Percentiles rank a stretch among this genome's conserved stretches.
These are phyloP conservation scores for Lates japonicus DNA, from an alignment of 2,797 vertebrate genomes.

Conservation along the genomic window DNA sequence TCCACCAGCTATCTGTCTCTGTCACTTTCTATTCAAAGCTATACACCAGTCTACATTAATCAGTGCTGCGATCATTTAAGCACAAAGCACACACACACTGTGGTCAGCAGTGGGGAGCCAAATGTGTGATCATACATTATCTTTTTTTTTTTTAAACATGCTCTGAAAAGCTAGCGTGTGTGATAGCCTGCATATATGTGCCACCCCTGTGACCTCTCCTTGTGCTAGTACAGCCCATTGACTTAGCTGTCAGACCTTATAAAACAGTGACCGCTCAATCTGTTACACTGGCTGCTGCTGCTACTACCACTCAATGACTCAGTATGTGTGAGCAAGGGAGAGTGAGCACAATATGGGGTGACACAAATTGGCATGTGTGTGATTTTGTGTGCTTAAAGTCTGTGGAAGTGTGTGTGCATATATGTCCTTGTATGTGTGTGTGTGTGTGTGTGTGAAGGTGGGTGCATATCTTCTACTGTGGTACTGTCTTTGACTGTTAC, in stretches of 20 bases:
- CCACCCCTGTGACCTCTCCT: slow-evolving; percentile 42
- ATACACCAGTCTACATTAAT: slow-evolving; percentile 39
- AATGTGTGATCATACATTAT: slow-evolving; percentile 12
- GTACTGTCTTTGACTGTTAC: neutral
- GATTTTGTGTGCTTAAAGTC: slow-evolving; percentile 7
- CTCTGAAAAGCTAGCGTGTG: neutral
- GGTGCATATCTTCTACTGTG: neutral
- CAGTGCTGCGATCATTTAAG: slow-evolving; percentile 41
- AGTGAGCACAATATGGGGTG: slow-evolving; percentile 23
- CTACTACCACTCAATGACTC: slow-evolving; percentile 47
- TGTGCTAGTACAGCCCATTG: slow-evolving; percentile 52
- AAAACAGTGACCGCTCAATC: slow-evolving; percentile 64
- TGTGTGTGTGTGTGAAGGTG: neutral
- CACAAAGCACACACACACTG: slow-evolving; percentile 1
- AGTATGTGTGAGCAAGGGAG: neutral
- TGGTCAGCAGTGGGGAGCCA: slow-evolving; percentile 8
- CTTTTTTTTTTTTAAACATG: slow-evolving; percentile 4
- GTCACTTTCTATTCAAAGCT: slow-evolving; percentile 55
- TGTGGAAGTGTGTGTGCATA: neutral
- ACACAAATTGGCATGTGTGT: slow-evolving; percentile 23
- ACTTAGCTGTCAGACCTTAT: slow-evolving; percentile 68
- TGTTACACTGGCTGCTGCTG: slow-evolving; percentile 61
- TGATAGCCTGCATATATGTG: neutral
- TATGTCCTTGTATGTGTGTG: neutral
- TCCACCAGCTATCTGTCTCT: slow-evolving; percentile 45